A percentile compares a stretch with the other conserved stretches of the same genome.
phyloP scores from a whole-genome alignment of 2,888 invertebrate species.

The Apantesis nais region DNA sequence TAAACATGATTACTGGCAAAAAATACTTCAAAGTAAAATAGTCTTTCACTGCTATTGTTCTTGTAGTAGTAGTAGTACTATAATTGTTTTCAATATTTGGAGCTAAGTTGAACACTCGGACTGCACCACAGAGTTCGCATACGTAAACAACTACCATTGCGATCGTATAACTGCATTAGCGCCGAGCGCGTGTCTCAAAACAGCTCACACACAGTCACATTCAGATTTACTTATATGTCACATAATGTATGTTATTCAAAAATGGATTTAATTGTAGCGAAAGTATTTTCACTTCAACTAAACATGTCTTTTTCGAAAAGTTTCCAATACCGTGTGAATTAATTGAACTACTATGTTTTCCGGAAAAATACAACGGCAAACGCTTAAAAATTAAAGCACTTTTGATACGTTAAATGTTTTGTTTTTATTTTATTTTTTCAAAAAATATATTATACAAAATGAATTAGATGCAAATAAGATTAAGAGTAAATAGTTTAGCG shows the following conservation, averaged over 20 bases:
- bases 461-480: too few species aligned
- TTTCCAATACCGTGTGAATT: not conserved
- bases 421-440: too few species aligned
- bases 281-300: not conserved
- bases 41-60: not conserved
- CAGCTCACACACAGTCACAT: slow-evolving; percentile 39
- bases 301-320: not conserved
- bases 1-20: not conserved
- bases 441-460: too few species aligned
- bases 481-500: too few species aligned
- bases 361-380: too few species aligned
- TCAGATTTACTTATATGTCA: slow-evolving; percentile 22
- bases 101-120: slow-evolving; percentile 25
- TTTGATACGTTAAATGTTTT: too few species aligned
- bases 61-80: not conserved
- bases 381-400: too few species aligned
- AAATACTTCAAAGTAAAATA: not conserved
- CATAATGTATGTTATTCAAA: not conserved
- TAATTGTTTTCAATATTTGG: slow-evolving; percentile 14
- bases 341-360: too few species aligned
- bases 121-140: slow-evolving; percentile 29
- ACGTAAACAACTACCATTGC: slow-evolving; percentile 54
- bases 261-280: not conserved
- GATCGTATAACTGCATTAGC: slow-evolving; percentile 61
- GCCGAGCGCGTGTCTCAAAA: slow-evolving; percentile 54